Evolutionary conservation across 2,113 vertebrate genomes (phyloP).

Genomic region (Rhinopomastus cyanomelas): DNA sequence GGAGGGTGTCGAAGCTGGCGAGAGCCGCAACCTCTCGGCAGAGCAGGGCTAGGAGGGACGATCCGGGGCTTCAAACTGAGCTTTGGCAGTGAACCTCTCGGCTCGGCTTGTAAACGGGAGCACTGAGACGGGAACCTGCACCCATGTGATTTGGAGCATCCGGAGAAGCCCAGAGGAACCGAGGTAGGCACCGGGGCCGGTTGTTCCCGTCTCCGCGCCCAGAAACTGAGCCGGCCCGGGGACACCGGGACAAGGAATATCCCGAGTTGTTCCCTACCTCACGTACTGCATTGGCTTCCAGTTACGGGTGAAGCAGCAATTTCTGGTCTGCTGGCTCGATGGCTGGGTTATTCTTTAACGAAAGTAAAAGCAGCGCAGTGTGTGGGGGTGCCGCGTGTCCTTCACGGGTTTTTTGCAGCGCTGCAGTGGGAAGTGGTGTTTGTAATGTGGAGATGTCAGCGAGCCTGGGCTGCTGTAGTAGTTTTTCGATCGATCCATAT

Average conservation of each 20-base stretch:
- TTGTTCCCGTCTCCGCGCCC: not conserved
- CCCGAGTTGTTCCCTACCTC: not conserved
- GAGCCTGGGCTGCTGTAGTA: too few species aligned
- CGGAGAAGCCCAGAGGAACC: not conserved
- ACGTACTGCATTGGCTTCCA: not conserved
- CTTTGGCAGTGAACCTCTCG: not conserved
- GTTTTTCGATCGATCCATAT: not conserved
- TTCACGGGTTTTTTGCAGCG: not conserved
- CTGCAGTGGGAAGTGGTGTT: not conserved
- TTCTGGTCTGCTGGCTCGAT: not conserved
- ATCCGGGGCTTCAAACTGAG: not conserved
- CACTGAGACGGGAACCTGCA: rapidly evolving
- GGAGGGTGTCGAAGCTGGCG: not conserved
- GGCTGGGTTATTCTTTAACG: not conserved
- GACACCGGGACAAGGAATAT: not conserved
- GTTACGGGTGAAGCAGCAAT: not conserved
- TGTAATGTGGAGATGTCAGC: not conserved
- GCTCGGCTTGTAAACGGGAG: not conserved
- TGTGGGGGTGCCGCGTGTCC: not conserved
- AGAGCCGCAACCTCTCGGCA: rapidly evolving
- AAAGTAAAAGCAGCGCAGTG: not conserved
- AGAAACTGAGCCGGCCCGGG: not conserved
- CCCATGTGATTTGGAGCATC: not conserved
- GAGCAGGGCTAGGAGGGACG: not conserved
- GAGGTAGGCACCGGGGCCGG: not conserved